Evolutionary conservation across 2,113 vertebrate genomes (phyloP).

Genomic region (Epinephelus lanceolatus): DNA sequence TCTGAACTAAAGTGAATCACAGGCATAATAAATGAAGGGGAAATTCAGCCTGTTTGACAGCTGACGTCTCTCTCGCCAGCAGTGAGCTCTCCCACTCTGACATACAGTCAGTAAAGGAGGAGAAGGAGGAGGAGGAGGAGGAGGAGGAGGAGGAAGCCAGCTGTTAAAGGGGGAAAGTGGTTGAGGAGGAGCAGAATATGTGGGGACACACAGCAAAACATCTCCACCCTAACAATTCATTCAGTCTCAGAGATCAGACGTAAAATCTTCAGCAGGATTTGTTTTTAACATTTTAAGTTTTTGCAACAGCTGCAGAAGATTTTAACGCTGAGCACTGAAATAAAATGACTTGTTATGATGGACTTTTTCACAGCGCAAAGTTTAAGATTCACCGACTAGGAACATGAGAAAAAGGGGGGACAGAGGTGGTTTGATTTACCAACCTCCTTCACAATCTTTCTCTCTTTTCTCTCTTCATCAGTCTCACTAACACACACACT

Average conservation of each 20-base stretch:
- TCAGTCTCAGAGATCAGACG: not conserved
- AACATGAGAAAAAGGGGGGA: slow-evolving; percentile 26
- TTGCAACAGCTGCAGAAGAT: slow-evolving; percentile 1
- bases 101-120: slow-evolving; percentile 10
- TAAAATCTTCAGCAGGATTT: slow-evolving; percentile 24
- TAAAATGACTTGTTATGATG: slow-evolving; percentile 49
- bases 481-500: slow-evolving; percentile 13
- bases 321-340: not conserved
- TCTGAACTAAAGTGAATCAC: slow-evolving; percentile 65
- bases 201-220: slow-evolving; percentile 42
- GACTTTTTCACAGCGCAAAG: slow-evolving; percentile 42
- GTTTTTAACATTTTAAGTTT: not conserved
- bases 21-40: slow-evolving; percentile 48
- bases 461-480: slow-evolving; percentile 27
- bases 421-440: slow-evolving; percentile 40
- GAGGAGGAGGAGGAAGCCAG: slow-evolving; percentile 47
- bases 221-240: slow-evolving; percentile 48
- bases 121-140: slow-evolving; percentile 12
- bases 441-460: slow-evolving; percentile 26
- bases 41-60: slow-evolving; percentile 54
- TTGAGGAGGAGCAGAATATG: slow-evolving; percentile 31
- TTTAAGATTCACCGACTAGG: slow-evolving; percentile 29
- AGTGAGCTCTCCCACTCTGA: slow-evolving; percentile 61
- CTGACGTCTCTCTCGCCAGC: slow-evolving; percentile 52
- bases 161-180: slow-evolving; percentile 57